Conservation (phyloP, 2,797 vertebrate species). For the Nyctibius grandis region DNA sequence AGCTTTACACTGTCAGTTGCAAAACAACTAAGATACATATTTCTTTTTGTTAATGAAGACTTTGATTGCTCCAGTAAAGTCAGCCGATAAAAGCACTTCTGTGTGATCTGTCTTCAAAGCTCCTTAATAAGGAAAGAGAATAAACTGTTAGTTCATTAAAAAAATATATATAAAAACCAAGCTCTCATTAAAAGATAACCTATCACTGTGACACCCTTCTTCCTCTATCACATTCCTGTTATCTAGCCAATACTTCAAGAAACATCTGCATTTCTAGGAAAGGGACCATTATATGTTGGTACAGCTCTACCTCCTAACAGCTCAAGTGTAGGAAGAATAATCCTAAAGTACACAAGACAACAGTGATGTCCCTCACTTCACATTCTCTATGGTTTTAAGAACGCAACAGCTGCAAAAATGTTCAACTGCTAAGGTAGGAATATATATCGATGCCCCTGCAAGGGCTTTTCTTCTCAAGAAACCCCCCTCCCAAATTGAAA, state of each 20-base stretch:
- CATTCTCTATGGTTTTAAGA: not conserved
- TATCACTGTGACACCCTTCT: not conserved
- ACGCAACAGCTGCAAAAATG: not conserved
- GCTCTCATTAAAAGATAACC: not conserved
- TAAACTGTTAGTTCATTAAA: not conserved
- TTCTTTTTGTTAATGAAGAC: constrained; percentile 98
- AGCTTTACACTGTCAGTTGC: constrained; percentile 47
- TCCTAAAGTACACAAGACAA: not conserved
- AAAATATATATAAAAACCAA: not conserved
- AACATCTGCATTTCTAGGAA: not conserved
- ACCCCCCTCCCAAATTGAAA: rapidly evolving
- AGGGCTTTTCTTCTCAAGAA: not conserved
- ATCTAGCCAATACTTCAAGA: not conserved
- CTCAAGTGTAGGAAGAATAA: not conserved
- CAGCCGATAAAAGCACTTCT: constrained; percentile 95
- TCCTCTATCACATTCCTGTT: not conserved
- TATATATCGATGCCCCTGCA: not conserved
- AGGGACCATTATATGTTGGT: not conserved
- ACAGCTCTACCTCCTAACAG: not conserved
- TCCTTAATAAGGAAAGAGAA: constrained; percentile 74
- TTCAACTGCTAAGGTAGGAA: not conserved
- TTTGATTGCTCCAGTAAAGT: constrained; percentile 99
- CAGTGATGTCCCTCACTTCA: not conserved
- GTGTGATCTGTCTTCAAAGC: constrained; percentile 92
- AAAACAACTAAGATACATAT: constrained; percentile 75